Conservation (phyloP, 1,140 invertebrate genomes). For the Harlomillsia oculata region DNA sequence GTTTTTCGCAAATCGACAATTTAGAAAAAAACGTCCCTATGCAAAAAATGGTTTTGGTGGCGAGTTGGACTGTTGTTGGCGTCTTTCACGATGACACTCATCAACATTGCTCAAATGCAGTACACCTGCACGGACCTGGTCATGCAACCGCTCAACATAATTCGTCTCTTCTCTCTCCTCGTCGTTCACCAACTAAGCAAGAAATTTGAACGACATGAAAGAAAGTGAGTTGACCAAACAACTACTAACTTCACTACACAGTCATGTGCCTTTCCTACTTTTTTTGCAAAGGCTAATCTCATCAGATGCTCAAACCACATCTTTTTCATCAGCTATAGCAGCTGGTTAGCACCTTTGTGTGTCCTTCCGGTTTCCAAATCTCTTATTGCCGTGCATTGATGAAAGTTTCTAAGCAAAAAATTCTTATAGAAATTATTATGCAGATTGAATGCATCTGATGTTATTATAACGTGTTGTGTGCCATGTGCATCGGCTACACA, state of each 20-base stretch:
- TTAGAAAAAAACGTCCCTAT: slow-evolving; percentile 5
- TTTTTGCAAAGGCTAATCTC: no score
- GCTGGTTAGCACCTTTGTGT: no score
- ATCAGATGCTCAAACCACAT: no score
- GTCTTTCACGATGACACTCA: neutral
- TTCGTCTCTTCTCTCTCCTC: slow-evolving; percentile 11
- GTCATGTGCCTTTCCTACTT: neutral
- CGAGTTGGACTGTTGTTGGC: neutral
- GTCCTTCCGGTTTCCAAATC: no score
- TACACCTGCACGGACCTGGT: slow-evolving; percentile 13
- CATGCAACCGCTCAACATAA: slow-evolving; percentile 9
- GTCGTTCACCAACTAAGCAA: slow-evolving; percentile 14
- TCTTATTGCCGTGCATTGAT: no score
- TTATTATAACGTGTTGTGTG: no score
- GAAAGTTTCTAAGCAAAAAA: no score
- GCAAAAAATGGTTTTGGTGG: slow-evolving; percentile 22
- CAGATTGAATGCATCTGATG: no score
- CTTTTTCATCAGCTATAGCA: no score
- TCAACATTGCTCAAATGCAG: slow-evolving; percentile 15
- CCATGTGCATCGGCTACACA: no score
- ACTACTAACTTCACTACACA: neutral
- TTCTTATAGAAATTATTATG: no score
- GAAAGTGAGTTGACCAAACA: neutral
- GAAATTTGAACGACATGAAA: slow-evolving; percentile 6
- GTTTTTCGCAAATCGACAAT: no score